phyloP scores from a whole-genome alignment of 2,797 vertebrate genomes.

The Gymnothorax reevesii region DNA sequence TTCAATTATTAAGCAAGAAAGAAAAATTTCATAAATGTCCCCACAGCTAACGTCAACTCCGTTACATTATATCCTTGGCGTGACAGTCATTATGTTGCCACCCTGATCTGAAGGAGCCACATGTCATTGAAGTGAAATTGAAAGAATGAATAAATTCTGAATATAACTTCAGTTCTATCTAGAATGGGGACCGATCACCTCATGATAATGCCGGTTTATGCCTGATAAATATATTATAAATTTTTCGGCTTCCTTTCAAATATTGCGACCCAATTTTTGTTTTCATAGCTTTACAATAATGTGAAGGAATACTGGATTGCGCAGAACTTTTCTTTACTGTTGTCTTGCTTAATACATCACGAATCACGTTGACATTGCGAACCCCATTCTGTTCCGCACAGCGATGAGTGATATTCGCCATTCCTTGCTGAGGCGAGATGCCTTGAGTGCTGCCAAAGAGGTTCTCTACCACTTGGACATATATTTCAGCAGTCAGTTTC shows the following conservation, averaged over 20 bases:
- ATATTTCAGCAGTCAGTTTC: constrained; percentile 91
- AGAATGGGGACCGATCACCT: no score
- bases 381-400: constrained; percentile 36
- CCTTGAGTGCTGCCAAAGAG: constrained; percentile 93
- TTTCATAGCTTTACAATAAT: no score
- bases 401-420: constrained; percentile 92
- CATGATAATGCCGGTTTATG: no score
- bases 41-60: neutral
- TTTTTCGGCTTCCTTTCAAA: no score
- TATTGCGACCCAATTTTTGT: no score
- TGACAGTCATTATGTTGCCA: neutral
- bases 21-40: neutral
- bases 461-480: constrained; percentile 94
- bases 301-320: neutral
- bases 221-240: no score
- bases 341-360: neutral
- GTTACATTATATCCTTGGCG: neutral
- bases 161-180: no score
- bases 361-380: neutral
- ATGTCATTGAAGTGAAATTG: no score
- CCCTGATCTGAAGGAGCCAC: neutral
- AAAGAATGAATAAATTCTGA: no score
- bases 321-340: neutral
- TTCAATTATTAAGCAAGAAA: neutral
- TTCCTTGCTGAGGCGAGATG: constrained; percentile 90